Conservation (phyloP, 2,113 vertebrate genomes). For the Aegithalos caudatus region DNA sequence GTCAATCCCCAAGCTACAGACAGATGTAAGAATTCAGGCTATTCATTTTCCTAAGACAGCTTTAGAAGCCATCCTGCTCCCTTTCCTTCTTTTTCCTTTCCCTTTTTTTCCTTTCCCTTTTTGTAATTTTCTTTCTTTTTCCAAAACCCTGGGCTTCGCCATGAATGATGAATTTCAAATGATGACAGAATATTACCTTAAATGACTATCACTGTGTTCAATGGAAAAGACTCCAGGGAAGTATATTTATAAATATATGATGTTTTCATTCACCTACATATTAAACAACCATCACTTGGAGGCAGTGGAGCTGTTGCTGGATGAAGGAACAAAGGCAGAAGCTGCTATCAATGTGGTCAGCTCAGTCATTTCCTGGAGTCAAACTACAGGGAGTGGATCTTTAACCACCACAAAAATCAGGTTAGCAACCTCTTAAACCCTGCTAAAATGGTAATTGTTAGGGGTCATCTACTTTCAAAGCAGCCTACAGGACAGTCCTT, state of each 20-base stretch:
- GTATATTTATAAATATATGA: background rate
- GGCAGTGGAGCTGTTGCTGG: background rate
- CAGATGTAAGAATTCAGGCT: background rate
- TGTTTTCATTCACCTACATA: background rate
- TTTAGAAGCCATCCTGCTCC: background rate
- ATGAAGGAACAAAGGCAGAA: background rate
- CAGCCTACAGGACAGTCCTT: background rate
- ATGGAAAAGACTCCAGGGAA: background rate
- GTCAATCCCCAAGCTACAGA: background rate
- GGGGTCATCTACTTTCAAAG: background rate
- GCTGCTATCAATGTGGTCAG: rapidly evolving
- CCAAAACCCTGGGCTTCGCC: background rate
- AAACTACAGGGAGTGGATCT: background rate
- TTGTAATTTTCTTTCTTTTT: background rate
- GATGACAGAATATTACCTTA: background rate
- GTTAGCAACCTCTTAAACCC: background rate
- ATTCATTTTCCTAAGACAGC: background rate
- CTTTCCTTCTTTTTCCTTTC: background rate
- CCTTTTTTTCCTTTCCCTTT: background rate
- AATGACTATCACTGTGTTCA: background rate
- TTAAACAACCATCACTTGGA: background rate
- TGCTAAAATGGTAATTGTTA: background rate
- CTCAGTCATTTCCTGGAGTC: background rate
- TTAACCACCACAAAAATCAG: background rate
- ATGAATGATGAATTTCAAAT: background rate